Evolutionary conservation across 1,140 invertebrate species (phyloP), one percentile per base, ranked within the genome.

Genomic region (Drosophila mojavensis): DNA sequence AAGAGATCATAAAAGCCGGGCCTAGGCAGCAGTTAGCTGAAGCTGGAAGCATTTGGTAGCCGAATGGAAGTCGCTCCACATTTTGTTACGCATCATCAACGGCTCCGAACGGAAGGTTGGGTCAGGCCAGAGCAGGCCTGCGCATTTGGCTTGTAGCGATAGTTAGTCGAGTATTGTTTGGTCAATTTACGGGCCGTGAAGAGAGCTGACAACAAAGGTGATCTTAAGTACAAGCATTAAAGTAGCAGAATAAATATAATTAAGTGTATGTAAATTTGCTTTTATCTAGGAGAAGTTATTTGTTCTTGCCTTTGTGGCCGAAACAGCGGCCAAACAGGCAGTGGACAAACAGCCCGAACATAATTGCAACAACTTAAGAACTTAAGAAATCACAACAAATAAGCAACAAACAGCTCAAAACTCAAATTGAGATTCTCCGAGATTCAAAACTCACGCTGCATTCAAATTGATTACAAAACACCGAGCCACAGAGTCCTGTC

Each of bases 331-430:
- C n/a, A 68, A 13, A 39, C 28, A 78, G 17, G 17, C 59, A 64
- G 17, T 11, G 33, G 47, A 39, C 26, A 39, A 28, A 56, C 45
- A 59, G 51, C 62, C 53, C 39, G 48, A 70, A 82, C 83, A 86
- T 88, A 88, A 88, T 88, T 88, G 83, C 83, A 72, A 84, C 84
- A 88, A 89, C 84, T 88, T 88, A 83, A 78, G 74, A 78, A 88
- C 84, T 88, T 88, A 83, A 78, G 74, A 78, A 88, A 89, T 84
- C 84, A 89, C 84, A 89, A 89, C 77, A 88, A 89, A 84, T 79
- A 63, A 63, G 73, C 66, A 60, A 69, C 81, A 84, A 79, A 84
- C 63, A 74, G 64, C 78, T 69, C 73, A 54, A 58, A 53, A 53
- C 28, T 30, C n/a, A n/a, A 26, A 33, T 50, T 62, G 39, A 47